Evolutionary conservation across 2,797 vertebrate genomes (phyloP).

Genomic region (Anguilla pacifica): DNA sequence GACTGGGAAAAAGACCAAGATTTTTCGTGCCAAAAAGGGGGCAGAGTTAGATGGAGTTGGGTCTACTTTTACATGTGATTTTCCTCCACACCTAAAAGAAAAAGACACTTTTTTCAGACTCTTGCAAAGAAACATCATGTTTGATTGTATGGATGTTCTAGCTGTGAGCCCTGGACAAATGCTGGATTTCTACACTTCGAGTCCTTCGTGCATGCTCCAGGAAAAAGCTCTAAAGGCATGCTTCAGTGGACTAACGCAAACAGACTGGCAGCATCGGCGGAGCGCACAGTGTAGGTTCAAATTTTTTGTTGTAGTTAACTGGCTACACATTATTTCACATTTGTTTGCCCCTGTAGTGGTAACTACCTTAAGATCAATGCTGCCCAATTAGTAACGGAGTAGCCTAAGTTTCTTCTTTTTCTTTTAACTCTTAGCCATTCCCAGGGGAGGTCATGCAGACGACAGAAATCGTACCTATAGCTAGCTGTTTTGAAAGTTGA

Average conservation of each 20-base stretch:
- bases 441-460: not conserved
- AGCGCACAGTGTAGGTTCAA: slow-evolving; percentile 90
- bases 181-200: slow-evolving; percentile 86
- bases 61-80: slow-evolving; percentile 80
- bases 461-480: not conserved
- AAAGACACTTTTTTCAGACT: slow-evolving; percentile 71
- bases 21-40: slow-evolving; percentile 77
- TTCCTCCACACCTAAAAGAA: slow-evolving; percentile 74
- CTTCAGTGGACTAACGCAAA: slow-evolving; percentile 87
- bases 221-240: slow-evolving; percentile 85
- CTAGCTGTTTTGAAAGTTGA: not conserved
- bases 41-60: slow-evolving; percentile 86
- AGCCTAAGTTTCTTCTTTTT: not conserved
- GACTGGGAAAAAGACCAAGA: slow-evolving; percentile 82
- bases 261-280: slow-evolving; percentile 86
- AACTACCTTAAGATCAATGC: not conserved
- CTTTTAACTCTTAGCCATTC: not conserved
- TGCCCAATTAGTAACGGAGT: not conserved
- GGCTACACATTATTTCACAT: not conserved
- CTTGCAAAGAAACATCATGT: slow-evolving; percentile 81
- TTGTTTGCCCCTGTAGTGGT: not conserved
- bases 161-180: slow-evolving; percentile 85
- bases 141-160: slow-evolving; percentile 92
- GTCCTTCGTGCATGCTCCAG: slow-evolving; percentile 86
- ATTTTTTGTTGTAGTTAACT: slow-evolving; percentile 36